Percentiles rank a stretch among this genome's conserved stretches.
phyloP scores from a whole-genome alignment of 1,140 invertebrate species.

The Aradophagus sp. region DNA sequence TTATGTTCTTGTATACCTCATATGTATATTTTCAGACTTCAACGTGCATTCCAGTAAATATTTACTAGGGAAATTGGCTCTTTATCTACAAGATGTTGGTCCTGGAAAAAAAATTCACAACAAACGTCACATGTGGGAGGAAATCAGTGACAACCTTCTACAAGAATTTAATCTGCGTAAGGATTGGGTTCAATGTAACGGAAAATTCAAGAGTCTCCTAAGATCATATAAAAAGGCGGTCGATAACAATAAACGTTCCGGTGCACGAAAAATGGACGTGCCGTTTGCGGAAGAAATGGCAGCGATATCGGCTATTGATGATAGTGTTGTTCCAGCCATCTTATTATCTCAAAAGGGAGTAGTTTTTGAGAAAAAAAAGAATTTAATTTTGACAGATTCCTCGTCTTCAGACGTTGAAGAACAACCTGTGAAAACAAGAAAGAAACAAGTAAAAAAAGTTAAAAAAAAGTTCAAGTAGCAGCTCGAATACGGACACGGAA shows the following conservation, averaged over 20 bases:
- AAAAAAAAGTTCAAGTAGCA: too few relatives aligned
- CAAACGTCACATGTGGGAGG: not conserved
- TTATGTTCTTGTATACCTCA: too few relatives aligned
- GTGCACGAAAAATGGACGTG: not conserved
- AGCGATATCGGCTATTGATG: not conserved
- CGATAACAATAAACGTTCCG: not conserved
- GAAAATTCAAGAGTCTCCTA: not conserved
- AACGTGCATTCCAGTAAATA: too few relatives aligned
- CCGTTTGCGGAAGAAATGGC: slow-evolving; percentile 1
- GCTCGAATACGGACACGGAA: too few relatives aligned
- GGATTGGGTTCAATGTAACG: not conserved
- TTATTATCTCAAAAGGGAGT: slow-evolving; percentile 4
- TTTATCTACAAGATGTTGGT: not conserved
- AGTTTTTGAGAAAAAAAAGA: slow-evolving; percentile 1
- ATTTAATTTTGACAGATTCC: not conserved
- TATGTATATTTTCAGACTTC: too few relatives aligned
- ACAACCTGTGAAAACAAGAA: too few relatives aligned
- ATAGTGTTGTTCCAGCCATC: not conserved
- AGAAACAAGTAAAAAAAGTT: too few relatives aligned
- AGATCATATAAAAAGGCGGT: not conserved
- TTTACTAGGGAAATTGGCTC: not conserved
- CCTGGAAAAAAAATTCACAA: not conserved
- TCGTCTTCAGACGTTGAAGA: not conserved
- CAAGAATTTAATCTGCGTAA: not conserved
- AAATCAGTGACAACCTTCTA: not conserved